These are phyloP conservation scores for Acanthacorydalis orientalis DNA, from an alignment of 2,888 invertebrate species.

Conservation along the genomic window DNA sequence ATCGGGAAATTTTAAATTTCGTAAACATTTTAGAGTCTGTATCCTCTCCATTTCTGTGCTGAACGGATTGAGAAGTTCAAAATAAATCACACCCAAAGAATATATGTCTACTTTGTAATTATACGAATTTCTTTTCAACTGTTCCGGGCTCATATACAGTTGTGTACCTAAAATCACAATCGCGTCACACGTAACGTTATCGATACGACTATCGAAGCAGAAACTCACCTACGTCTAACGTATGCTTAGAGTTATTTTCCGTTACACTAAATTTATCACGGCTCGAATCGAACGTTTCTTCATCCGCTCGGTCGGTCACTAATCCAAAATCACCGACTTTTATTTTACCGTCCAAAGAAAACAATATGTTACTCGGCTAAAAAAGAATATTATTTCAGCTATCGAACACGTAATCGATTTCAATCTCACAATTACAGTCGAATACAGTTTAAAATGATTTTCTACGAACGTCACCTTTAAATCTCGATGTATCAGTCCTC, in stretches of 20 bases:
- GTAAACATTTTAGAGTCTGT: constrained; percentile 42
- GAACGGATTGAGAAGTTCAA: constrained; percentile 83
- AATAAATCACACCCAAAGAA: constrained; percentile 83
- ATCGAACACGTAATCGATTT: background rate
- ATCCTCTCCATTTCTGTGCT: constrained; percentile 81
- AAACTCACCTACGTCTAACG: constrained; percentile 42
- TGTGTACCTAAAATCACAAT: constrained; percentile 53
- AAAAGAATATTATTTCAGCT: no score
- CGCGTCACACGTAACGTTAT: no score
- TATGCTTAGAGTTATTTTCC: constrained; percentile 27
- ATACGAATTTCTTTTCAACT: constrained; percentile 55
- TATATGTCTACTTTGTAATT: constrained; percentile 91
- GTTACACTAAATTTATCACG: constrained; percentile 21
- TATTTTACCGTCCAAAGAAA: constrained; percentile 73
- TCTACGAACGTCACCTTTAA: constrained; percentile 51
- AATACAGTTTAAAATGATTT: background rate
- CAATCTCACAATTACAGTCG: background rate
- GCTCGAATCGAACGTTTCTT: constrained; percentile 11
- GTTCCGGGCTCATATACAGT: constrained; percentile 97
- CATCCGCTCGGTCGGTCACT: constrained; percentile 72
- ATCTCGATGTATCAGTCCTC: constrained; percentile 89
- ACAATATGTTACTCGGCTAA: constrained; percentile 82
- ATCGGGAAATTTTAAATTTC: constrained; percentile 49
- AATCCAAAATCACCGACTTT: constrained; percentile 98
- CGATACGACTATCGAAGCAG: no score